Evolutionary conservation across 2,888 invertebrate genomes (phyloP).

Genomic region (Syritta pipiens): DNA sequence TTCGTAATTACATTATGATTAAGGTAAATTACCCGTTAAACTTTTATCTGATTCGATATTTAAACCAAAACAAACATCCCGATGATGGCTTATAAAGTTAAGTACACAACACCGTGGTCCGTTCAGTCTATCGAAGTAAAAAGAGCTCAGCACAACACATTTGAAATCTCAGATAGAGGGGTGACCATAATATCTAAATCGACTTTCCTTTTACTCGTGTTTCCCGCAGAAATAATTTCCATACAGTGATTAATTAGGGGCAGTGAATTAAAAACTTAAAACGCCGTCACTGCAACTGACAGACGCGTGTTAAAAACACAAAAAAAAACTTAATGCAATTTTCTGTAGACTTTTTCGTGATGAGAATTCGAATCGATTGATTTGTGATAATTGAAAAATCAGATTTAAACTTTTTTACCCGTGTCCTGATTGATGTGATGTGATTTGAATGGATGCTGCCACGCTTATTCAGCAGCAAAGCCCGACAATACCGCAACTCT

Average conservation of each 20-base stretch:
- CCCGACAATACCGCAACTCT: slow-evolving; percentile 71
- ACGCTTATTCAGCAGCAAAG: slow-evolving; percentile 55
- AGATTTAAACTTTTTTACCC: not conserved
- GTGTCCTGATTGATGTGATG: slow-evolving; percentile 29
- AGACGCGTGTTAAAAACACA: too few species aligned
- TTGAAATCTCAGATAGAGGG: too few species aligned
- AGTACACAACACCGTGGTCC: not conserved
- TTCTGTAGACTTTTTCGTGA: too few species aligned
- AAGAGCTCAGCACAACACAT: not conserved
- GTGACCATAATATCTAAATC: too few species aligned
- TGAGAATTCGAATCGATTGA: too few species aligned
- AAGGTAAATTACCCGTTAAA: slow-evolving; percentile 47
- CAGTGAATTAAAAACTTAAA: too few species aligned
- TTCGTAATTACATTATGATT: slow-evolving; percentile 45
- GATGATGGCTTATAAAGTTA: not conserved
- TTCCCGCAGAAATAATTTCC: too few species aligned
- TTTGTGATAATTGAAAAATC: not conserved
- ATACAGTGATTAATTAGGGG: too few species aligned
- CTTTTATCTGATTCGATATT: slow-evolving; percentile 49
- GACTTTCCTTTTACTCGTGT: too few species aligned
- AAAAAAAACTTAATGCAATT: too few species aligned
- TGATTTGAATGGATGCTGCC: slow-evolving; percentile 58
- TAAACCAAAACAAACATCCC: not conserved
- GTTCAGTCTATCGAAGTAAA: not conserved
- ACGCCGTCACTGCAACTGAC: too few species aligned